phyloP scores from a whole-genome alignment of 2,797 vertebrate genomes.

The Poeciliopsis turneri region DNA sequence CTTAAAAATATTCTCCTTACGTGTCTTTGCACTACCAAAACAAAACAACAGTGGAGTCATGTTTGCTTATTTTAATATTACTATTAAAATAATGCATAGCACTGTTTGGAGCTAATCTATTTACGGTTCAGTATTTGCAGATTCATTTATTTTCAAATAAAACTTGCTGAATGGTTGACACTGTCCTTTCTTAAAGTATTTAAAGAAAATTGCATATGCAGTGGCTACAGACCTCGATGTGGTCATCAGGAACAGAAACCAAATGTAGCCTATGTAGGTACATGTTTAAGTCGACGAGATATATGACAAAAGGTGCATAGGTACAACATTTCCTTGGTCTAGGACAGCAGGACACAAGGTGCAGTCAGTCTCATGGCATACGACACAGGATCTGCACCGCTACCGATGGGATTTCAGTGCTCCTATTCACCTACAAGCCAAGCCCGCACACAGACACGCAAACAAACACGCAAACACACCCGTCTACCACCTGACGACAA shows the following conservation, averaged over 20 bases:
- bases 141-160: not conserved
- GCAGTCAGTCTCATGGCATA: conserved; percentile 77
- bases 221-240: no score
- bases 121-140: no score
- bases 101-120: no score
- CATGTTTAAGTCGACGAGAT: conserved; percentile 31
- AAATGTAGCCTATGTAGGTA: conserved; percentile 3
- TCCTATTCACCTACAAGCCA: conserved; percentile 61
- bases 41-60: not conserved
- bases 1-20: not conserved
- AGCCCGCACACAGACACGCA: conserved; percentile 46
- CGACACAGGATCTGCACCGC: conserved; percentile 70
- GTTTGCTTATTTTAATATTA: not conserved
- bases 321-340: conserved; percentile 59
- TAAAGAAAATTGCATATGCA: not conserved
- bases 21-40: not conserved
- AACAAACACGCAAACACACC: conserved; percentile 68
- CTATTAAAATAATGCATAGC: not conserved
- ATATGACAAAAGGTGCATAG: conserved; percentile 37
- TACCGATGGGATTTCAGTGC: conserved; percentile 78
- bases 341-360: conserved; percentile 73
- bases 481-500: conserved; percentile 54
- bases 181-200: not conserved
- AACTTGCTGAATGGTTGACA: not conserved
- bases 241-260: not conserved